Evolutionary conservation across 2,888 invertebrate species (phyloP), one percentile per base, ranked within the genome.

Genomic region (Scaptodrosophila latifasciaeformis): DNA sequence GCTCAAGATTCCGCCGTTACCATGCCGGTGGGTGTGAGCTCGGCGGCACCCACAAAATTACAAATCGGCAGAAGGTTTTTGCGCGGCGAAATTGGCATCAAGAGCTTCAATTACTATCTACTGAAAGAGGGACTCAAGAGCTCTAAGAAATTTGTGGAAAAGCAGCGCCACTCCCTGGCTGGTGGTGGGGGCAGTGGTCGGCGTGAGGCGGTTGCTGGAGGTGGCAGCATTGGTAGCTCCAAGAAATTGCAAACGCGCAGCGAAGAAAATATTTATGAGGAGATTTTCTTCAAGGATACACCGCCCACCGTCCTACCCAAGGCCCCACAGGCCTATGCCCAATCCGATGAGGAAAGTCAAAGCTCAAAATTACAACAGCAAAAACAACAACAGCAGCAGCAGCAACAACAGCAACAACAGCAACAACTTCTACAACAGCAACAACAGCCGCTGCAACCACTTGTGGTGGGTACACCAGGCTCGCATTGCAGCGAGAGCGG

Each of bases 91-190:
- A 87, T 87, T 19, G 86, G 86, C 50, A 87, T 87, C 7, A 86
- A 86, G 60, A 87, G 86, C 71, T 87, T 87, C 59, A 87, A 87
- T 52, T 87, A 87, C 59, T 87, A 87, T 65, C 67, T 87, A 17
- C 68, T 87, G 0, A 86, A 87, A 55, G 86, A 87, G 65, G 86
- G 86, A 2, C 56, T 87, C 4, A 86, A 86, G 57, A 84, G 84
- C 40, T 82, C 84, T 0, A 86, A 86, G 49, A 86, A 86, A 54
- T 72, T 82, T 55, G 78, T 81, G 0, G 83, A 84, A 19, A 86
- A 85, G 52, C 84, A 84, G 42, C 71, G 79, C 34, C 67, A 54
- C 27, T 53, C 50, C 2, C 21, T 43, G 5, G 43, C 39, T 2
- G 60, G 51, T 7, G 13, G 47, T 5, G 3, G n/a, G 7, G 10